These are phyloP conservation scores for Drosophila paramelanica DNA, from an alignment of 2,888 invertebrate species.

Conservation along the genomic window DNA sequence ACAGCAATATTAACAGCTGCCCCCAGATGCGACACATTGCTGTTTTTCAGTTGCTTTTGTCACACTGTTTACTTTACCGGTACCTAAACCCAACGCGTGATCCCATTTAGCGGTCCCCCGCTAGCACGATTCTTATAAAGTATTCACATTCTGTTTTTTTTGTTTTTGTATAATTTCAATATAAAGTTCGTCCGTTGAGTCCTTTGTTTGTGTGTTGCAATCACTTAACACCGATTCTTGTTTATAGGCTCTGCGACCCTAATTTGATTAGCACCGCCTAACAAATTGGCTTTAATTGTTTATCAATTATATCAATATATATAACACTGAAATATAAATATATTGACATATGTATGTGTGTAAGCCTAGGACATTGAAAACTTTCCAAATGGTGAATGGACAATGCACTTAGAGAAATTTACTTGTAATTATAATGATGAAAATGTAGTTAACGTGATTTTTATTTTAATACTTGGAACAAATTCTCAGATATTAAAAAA, in stretches of 20 bases:
- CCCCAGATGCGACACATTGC: slow-evolving; percentile 31
- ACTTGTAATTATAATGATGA: background rate
- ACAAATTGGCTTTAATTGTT: slow-evolving; percentile 56
- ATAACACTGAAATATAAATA: slow-evolving; percentile 8
- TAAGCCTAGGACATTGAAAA: slow-evolving; percentile 39
- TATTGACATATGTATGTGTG: slow-evolving; percentile 1
- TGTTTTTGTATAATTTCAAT: slow-evolving; percentile 11
- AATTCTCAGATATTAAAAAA: too few relatives aligned
- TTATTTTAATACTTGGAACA: too few relatives aligned
- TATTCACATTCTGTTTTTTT: slow-evolving; percentile 19
- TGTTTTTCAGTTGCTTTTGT: slow-evolving; percentile 15
- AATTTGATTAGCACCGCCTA: slow-evolving; percentile 64
- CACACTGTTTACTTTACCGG: slow-evolving; percentile 4
- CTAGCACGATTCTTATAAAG: slow-evolving; percentile 11
- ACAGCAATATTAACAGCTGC: slow-evolving; percentile 32
- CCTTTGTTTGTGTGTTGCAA: slow-evolving; percentile 48
- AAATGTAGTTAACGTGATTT: background rate
- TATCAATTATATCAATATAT: slow-evolving; percentile 41
- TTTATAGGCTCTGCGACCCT: slow-evolving; percentile 10
- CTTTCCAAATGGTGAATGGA: slow-evolving; percentile 41
- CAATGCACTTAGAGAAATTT: background rate
- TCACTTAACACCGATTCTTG: slow-evolving; percentile 37
- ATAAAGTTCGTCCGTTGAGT: slow-evolving; percentile 42
- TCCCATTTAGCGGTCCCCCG: slow-evolving; percentile 36
- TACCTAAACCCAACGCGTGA: slow-evolving; percentile 30